phyloP scores from a whole-genome alignment of 64 coral and sea anemone species.

The Actinia tenebrosa region DNA sequence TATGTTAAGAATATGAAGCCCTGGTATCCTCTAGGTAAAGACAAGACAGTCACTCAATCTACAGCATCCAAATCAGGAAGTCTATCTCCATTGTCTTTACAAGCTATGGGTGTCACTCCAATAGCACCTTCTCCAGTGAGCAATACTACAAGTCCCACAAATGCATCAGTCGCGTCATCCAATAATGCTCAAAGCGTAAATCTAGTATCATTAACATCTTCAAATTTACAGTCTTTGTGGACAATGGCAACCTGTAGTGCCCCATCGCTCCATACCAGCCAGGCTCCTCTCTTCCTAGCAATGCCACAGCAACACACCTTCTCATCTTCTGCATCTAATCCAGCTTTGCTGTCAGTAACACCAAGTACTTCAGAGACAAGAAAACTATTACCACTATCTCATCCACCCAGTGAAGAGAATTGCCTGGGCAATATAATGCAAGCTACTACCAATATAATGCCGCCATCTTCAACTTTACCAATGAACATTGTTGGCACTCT shows the following conservation, averaged over 20 bases:
- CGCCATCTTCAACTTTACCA: neutral
- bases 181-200: neutral
- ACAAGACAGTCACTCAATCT: neutral
- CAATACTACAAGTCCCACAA: neutral
- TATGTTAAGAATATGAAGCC: constrained; percentile 7
- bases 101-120: neutral
- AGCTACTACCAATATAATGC: neutral
- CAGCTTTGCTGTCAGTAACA: neutral
- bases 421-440: neutral
- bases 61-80: neutral
- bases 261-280: neutral
- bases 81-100: neutral
- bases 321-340: neutral
- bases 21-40: neutral
- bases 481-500: neutral
- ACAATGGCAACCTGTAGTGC: neutral
- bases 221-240: constrained; percentile 1
- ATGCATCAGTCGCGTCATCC: neutral
- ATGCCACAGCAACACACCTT: neutral
- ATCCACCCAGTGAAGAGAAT: neutral
- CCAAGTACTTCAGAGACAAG: neutral
- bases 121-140: neutral
- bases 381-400: neutral
- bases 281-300: neutral
- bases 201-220: neutral